Conservation (phyloP, 2,888 invertebrate genomes). For the Megamerina dolium region DNA sequence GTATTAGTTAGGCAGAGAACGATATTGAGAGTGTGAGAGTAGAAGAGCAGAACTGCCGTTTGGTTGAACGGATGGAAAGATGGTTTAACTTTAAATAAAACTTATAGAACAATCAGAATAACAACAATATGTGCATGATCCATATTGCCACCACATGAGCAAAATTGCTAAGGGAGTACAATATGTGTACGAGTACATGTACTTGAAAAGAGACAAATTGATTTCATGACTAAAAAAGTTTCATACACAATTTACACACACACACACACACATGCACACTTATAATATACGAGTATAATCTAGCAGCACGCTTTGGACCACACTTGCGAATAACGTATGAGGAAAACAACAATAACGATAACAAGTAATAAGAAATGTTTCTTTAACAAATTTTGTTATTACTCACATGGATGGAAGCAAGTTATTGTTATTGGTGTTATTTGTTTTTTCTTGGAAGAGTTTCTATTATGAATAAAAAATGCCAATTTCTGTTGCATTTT, state of each 20-base stretch:
- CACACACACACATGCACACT: no score
- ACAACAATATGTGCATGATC: no score
- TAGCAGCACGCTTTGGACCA: no score
- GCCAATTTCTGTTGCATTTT: no score
- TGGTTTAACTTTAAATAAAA: slow-evolving; percentile 11
- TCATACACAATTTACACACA: no score
- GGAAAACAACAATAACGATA: no score
- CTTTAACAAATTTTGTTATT: slow-evolving; percentile 14
- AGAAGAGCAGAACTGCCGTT: neutral
- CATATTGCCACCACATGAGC: neutral
- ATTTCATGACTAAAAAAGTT: slow-evolving; percentile 36
- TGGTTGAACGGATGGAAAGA: no score
- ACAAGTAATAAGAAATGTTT: neutral
- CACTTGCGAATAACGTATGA: no score
- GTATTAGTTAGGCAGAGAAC: no score
- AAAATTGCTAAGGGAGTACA: no score
- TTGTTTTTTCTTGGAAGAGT: neutral
- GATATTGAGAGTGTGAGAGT: neutral
- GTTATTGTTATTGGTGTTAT: neutral
- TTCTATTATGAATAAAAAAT: no score
- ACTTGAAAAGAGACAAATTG: slow-evolving; percentile 34
- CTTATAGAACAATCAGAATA: slow-evolving; percentile 4
- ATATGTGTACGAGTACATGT: neutral
- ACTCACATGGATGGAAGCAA: slow-evolving; percentile 14
- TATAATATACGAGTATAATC: no score